These are phyloP conservation scores for Emydoidea blandingii DNA, from an alignment of 2,797 vertebrate species.

Conservation along the genomic window DNA sequence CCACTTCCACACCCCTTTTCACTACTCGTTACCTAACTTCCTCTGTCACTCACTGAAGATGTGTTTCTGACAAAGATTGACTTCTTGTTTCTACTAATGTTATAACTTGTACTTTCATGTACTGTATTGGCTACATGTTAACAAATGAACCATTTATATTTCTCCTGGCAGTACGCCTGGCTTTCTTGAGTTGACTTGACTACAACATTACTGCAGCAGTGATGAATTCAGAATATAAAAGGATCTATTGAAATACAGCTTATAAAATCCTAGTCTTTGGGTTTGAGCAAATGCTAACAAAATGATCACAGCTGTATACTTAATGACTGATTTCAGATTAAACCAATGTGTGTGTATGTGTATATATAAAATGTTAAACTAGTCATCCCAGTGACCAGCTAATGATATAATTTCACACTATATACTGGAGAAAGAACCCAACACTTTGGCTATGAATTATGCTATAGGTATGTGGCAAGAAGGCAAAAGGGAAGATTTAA, in stretches of 20 bases:
- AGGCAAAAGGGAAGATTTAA: not conserved
- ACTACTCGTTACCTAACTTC: not conserved
- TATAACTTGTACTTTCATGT: not conserved
- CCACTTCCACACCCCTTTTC: not conserved
- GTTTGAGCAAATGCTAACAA: not conserved
- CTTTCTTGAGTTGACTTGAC: not conserved
- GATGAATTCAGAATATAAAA: not conserved
- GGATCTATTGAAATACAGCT: not conserved
- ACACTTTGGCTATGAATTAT: not conserved
- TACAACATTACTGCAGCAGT: not conserved
- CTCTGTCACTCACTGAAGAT: not conserved
- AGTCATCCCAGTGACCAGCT: not conserved
- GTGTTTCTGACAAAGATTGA: not conserved
- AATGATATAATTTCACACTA: not conserved
- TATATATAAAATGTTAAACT: not conserved
- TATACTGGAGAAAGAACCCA: not conserved
- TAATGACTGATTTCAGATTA: not conserved
- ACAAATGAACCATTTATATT: not conserved
- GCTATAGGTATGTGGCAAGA: not conserved
- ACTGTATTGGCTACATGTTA: not conserved
- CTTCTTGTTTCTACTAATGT: not conserved
- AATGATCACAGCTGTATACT: not conserved
- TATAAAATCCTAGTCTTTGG: not conserved
- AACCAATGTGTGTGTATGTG: not conserved
- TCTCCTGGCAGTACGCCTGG: accelerated